Evolutionary conservation across 2,113 vertebrate species (phyloP).

Genomic region (Zingel zingel): DNA sequence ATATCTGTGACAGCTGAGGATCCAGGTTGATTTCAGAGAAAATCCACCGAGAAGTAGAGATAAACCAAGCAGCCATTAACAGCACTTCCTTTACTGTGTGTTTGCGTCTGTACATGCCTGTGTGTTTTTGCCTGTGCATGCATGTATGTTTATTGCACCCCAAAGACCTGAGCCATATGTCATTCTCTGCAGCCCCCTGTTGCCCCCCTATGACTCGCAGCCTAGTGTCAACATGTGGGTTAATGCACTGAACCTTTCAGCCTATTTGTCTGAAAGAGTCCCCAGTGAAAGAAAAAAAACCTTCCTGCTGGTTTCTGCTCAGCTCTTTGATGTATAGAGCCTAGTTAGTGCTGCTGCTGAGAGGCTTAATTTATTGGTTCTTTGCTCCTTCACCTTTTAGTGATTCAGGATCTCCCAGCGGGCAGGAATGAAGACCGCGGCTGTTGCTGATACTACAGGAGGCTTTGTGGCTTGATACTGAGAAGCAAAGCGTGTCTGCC

Average conservation of each 20-base stretch:
- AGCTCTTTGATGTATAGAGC: slow-evolving; percentile 62
- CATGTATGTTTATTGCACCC: slow-evolving; percentile 30
- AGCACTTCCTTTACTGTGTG: neutral
- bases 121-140: slow-evolving; percentile 9
- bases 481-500: slow-evolving; percentile 21
- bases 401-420: slow-evolving; percentile 51
- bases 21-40: slow-evolving; percentile 5
- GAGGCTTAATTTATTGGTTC: slow-evolving; percentile 72
- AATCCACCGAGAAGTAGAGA: neutral
- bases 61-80: slow-evolving; percentile 18
- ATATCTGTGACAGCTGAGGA: neutral
- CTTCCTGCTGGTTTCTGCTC: slow-evolving; percentile 57
- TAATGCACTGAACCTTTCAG: slow-evolving; percentile 61
- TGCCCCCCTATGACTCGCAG: slow-evolving; percentile 18
- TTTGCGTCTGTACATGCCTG: neutral
- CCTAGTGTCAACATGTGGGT: slow-evolving; percentile 69
- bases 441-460: slow-evolving; percentile 10
- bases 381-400: slow-evolving; percentile 70
- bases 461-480: slow-evolving; percentile 35
- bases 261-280: slow-evolving; percentile 61
- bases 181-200: slow-evolving; percentile 39
- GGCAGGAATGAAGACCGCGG: neutral
- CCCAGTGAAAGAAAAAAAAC: slow-evolving; percentile 37
- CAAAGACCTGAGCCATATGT: slow-evolving; percentile 32
- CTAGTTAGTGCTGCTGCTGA: slow-evolving; percentile 67